A percentile compares a stretch with the other conserved stretches of the same genome.
Conservation (phyloP, 2,797 vertebrate genomes). For the Phataginus tricuspis region DNA sequence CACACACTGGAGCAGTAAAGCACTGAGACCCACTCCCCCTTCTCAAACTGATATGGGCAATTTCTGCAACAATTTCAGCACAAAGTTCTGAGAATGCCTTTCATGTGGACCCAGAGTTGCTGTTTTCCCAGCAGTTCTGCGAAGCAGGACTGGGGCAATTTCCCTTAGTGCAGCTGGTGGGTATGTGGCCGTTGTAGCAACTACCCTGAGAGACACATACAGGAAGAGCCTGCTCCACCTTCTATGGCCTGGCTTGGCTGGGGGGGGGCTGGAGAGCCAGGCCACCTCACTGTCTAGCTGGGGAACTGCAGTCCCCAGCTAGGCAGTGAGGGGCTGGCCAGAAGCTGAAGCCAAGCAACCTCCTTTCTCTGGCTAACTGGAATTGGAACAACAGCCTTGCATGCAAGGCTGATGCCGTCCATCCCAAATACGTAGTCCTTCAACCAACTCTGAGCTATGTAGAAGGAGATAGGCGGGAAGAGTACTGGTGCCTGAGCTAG, state of each 20-base stretch:
- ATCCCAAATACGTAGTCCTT: neutral
- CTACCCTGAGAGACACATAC: neutral
- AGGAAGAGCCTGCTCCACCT: neutral
- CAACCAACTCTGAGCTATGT: fast-evolving
- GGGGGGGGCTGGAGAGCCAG: neutral
- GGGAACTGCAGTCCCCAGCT: neutral
- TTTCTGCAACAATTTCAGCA: slow-evolving; percentile 15
- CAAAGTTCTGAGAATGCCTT: slow-evolving; percentile 68
- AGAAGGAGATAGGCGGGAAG: neutral
- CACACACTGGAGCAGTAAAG: slow-evolving; percentile 65
- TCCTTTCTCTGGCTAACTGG: neutral
- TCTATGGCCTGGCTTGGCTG: neutral
- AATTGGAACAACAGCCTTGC: fast-evolving
- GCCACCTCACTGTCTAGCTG: neutral
- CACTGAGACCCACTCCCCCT: neutral
- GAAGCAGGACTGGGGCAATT: slow-evolving; percentile 18
- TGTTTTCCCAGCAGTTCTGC: slow-evolving; percentile 25
- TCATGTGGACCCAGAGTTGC: slow-evolving; percentile 69
- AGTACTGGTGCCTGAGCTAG: neutral
- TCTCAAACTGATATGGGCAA: neutral
- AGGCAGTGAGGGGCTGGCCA: neutral
- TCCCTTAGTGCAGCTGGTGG: slow-evolving; percentile 47
- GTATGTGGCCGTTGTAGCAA: neutral
- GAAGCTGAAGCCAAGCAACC: neutral
- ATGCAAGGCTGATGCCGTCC: fast-evolving